Conservation (phyloP, 2,113 vertebrate genomes). For the Ellobius talpinus region DNA sequence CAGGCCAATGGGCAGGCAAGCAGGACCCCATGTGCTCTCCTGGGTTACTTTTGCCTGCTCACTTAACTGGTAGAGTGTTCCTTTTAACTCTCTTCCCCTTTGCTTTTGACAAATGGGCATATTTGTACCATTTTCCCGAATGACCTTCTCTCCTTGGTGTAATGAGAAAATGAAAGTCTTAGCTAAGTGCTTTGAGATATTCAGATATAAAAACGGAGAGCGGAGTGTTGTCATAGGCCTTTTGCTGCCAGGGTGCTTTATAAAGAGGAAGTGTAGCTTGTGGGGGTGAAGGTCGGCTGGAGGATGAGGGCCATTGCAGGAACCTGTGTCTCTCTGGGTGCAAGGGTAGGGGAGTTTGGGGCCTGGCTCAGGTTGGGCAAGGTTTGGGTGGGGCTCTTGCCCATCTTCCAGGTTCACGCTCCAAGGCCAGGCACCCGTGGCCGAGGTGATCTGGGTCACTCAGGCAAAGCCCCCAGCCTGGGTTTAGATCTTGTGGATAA, state of each 20-base stretch:
- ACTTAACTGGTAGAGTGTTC: constrained; percentile 68
- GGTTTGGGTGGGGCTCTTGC: not conserved
- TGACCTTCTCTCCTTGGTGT: constrained; percentile 81
- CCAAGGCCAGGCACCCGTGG: not conserved
- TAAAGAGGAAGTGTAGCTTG: constrained; percentile 60
- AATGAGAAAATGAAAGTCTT: constrained; percentile 81
- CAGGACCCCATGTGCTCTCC: constrained; percentile 34
- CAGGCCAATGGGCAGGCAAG: not conserved
- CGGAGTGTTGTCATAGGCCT: constrained; percentile 58
- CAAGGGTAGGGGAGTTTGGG: not conserved
- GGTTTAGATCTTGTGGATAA: not conserved
- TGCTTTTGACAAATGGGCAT: constrained; percentile 77
- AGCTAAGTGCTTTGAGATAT: constrained; percentile 82
- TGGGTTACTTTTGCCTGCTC: not conserved
- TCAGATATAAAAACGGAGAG: constrained; percentile 74
- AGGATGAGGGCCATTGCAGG: not conserved
- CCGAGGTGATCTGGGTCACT: not conserved
- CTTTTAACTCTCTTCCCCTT: constrained; percentile 75
- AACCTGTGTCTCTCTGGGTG: not conserved
- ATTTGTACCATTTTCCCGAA: constrained; percentile 79
- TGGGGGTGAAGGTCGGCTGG: constrained; percentile 65
- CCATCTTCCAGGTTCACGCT: not conserved
- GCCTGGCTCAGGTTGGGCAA: not conserved
- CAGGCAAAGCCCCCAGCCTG: constrained; percentile 32
- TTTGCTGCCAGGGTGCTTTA: constrained; percentile 56